Conservation (phyloP, 2,797 vertebrate species). For the Megaceryle alcyon region DNA sequence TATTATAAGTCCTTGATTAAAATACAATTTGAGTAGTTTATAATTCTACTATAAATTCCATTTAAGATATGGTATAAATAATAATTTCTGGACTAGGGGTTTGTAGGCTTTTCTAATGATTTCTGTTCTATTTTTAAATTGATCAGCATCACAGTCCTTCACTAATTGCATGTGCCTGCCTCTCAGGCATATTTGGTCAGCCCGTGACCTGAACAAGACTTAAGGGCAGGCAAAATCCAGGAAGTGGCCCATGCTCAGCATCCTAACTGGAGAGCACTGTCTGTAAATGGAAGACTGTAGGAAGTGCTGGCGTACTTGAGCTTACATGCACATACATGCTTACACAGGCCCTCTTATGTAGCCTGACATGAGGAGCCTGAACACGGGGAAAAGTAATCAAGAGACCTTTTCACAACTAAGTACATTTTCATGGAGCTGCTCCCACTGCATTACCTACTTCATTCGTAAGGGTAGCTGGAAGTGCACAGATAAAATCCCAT, state of each 20-base stretch:
- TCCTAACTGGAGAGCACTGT: neutral
- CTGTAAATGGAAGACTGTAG: neutral
- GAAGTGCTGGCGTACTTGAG: neutral
- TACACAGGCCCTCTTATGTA: neutral
- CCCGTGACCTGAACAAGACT: neutral
- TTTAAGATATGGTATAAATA: neutral
- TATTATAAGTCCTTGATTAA: neutral
- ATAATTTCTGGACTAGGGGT: neutral
- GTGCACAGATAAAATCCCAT: neutral
- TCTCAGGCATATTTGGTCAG: neutral
- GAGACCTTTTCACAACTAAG: neutral
- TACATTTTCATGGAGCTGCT: neutral
- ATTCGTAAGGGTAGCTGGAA: neutral
- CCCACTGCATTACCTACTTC: rapidly evolving
- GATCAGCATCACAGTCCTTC: neutral
- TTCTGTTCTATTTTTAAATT: neutral
- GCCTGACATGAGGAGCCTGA: neutral
- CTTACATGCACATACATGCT: rapidly evolving
- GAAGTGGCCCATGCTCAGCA: neutral
- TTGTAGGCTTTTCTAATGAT: neutral
- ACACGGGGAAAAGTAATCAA: neutral
- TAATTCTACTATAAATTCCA: neutral
- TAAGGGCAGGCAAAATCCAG: neutral
- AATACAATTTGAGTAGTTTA: neutral
- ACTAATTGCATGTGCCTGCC: neutral